Evolutionary conservation across 2,797 vertebrate genomes (phyloP), one percentile per base, ranked within the genome.

Genomic region (Chloroceryle inda): DNA sequence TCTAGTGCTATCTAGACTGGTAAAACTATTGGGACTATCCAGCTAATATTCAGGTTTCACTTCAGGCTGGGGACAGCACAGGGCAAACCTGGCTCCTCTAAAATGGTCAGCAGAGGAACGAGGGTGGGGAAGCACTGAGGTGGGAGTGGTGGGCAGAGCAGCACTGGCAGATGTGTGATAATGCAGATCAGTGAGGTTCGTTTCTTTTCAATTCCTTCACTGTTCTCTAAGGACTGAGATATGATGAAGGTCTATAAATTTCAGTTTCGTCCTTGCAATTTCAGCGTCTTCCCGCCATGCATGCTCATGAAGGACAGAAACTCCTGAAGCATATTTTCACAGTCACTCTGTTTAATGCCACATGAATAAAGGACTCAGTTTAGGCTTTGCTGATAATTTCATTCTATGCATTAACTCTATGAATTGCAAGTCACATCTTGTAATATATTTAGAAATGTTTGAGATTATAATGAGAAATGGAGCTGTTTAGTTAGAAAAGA

Each of bases 141-240:
- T n/a, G 49, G 22, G 22, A 67, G 13, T 2, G 0, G 40, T 0
- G 2, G 4, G 24, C 40, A 53, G 21, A 79, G 35, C 45, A 49
- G 31, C 47, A 29, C 45, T 35, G 29, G 31, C 61, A 62, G 22
- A 11, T 1, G 0, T 56, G 22, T 37, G 49, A 2, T 26, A 80
- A 50, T 27, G 49, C 20, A 50, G 11, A 38, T 44, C 49, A 61
- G 42, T 10, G 16, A 74, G 9, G 5, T 33, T 56, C 13, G 33
- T 26, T 38, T 47, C 21, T 37, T 58, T 47, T 61, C 45, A 8
- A 26, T 33, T 26, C 49, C 20, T 33, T 63, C 42, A 22, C 42
- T 33, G 27, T 69, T 68, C 62, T 80, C 23, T 52, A 91, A 58
- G 68, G 55, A 69, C 23, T 0, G 2, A 77, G 24, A 23, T 38